These are phyloP conservation scores for Chelidonichthys spinosus DNA, from an alignment of 2,797 vertebrate genomes.

Conservation along the genomic window DNA sequence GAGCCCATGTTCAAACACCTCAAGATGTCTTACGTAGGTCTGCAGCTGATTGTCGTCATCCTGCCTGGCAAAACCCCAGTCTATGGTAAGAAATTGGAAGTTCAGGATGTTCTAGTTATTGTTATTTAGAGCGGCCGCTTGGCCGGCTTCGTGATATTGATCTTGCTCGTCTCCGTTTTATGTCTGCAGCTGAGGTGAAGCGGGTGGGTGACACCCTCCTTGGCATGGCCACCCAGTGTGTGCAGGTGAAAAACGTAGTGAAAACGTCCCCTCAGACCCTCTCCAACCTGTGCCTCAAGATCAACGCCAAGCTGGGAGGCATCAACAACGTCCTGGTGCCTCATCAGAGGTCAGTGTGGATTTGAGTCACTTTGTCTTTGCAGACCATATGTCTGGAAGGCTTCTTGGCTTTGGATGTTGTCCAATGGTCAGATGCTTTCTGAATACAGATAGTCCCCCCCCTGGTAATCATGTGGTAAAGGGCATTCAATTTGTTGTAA, in stretches of 20 bases:
- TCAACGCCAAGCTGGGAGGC: constrained; percentile 98
- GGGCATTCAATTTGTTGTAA: not conserved
- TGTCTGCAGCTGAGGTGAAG: constrained; percentile 94
- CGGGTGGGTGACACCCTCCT: constrained; percentile 97
- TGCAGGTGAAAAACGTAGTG: constrained; percentile 99
- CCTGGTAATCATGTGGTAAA: constrained; percentile 11
- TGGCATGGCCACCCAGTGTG: constrained; percentile 99
- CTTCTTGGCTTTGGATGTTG: not conserved
- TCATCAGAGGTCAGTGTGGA: constrained; percentile 90
- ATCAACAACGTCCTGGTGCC: constrained; percentile 99
- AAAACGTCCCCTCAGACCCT: constrained; percentile 99
- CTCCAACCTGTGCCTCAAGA: constrained; percentile 99
- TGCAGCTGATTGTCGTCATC: constrained; percentile 99
- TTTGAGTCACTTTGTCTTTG: not conserved
- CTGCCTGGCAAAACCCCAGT: constrained; percentile 97
- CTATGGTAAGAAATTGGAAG: constrained; percentile 87
- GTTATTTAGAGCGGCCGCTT: too few relatives aligned
- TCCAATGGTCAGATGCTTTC: constrained; percentile 2
- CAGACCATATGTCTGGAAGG: constrained; percentile 2
- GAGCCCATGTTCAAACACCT: constrained; percentile 99
- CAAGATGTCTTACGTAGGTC: constrained; percentile 97
- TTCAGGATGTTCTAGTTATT: too few relatives aligned
- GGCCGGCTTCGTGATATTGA: not conserved
- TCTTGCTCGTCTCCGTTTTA: not conserved
- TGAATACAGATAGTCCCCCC: not conserved